Evolutionary conservation across 2,113 vertebrate species (phyloP), one percentile per base, ranked within the genome.

Genomic region (Coryphaenoides rupestris): DNA sequence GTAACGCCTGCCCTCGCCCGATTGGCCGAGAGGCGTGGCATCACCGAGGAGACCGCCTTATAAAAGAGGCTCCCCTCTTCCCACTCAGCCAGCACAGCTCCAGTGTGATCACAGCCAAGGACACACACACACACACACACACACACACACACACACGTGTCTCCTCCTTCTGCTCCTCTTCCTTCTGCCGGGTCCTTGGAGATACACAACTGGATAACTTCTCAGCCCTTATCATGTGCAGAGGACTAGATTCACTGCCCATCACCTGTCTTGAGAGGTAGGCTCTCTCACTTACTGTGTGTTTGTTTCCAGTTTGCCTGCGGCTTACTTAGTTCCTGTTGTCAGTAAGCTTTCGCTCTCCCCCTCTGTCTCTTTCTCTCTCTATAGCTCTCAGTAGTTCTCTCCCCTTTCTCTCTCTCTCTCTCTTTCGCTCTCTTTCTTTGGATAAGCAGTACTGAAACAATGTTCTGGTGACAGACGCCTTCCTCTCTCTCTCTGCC

Each of bases 211-310:
- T 40, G 33, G 33, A 40, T 40, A 40, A 13, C 33, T 13, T 40
- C 13, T 7, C 33, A 10, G 9, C 33, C 33, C 33, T 40, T 7
- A 40, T 40, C 19, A 53, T 97, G 94, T 96, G 94, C 81, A 86
- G 86, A 77, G 93, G 88, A 69, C 88, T 95, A 1, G 80, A 93
- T 17, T 70, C 84, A 0, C 89, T 95, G 65, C 93, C 94, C 22
- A 75, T 84, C 78, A 76, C 86, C 66, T 95, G 93, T 82, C 85
- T 96, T 80, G 94, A 98, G 78, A 94, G 95, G 94, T 98, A 87
- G 88, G 90, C 65, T 19, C 5, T 21, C 4, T n/a, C n/a, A n/a
- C n/a, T n/a, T 50, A 6, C 6, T n/a, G 13, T 28, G 16, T 28
- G 22, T 16, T 13, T 4, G 16, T 45, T 10, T 21, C 23, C 33